Evolutionary conservation across 2,113 vertebrate genomes (phyloP).

Genomic region (Phycodurus eques): DNA sequence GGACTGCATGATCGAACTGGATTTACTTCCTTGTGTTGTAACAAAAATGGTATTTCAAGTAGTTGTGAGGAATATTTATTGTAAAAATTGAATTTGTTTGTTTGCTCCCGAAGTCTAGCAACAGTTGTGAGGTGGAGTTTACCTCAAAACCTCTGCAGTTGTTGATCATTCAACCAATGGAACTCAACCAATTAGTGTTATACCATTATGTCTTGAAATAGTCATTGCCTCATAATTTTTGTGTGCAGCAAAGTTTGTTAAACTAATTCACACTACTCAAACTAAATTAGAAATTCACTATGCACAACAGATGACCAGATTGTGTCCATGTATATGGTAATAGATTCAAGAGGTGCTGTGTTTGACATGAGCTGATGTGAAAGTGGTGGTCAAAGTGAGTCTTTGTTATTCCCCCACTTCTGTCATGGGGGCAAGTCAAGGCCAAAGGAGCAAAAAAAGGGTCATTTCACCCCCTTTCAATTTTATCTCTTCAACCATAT

Average conservation of each 20-base stretch:
- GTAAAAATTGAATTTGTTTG: too few relatives aligned
- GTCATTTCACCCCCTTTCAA: constrained; percentile 47
- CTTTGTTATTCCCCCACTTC: constrained; percentile 18
- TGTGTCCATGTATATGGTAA: background rate
- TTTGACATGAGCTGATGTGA: constrained; percentile 17
- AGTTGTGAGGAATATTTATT: too few relatives aligned
- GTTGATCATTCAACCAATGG: too few relatives aligned
- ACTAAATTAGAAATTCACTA: background rate
- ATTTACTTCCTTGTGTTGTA: too few relatives aligned
- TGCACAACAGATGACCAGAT: background rate
- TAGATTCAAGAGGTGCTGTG: background rate
- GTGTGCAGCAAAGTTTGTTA: background rate
- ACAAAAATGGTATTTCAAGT: too few relatives aligned
- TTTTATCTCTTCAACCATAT: constrained; percentile 56
- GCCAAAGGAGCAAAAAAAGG: constrained; percentile 23
- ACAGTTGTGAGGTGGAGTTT: background rate
- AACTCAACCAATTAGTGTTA: too few relatives aligned
- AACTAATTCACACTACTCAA: background rate
- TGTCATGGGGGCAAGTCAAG: constrained; percentile 25
- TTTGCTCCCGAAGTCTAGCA: background rate
- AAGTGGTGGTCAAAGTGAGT: constrained; percentile 24
- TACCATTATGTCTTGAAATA: too few relatives aligned
- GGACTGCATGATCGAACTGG: too few relatives aligned
- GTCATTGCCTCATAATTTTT: too few relatives aligned
- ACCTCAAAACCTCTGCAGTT: too few relatives aligned